Conservation (phyloP, 2,888 invertebrate genomes). For the Patella pellucida region DNA sequence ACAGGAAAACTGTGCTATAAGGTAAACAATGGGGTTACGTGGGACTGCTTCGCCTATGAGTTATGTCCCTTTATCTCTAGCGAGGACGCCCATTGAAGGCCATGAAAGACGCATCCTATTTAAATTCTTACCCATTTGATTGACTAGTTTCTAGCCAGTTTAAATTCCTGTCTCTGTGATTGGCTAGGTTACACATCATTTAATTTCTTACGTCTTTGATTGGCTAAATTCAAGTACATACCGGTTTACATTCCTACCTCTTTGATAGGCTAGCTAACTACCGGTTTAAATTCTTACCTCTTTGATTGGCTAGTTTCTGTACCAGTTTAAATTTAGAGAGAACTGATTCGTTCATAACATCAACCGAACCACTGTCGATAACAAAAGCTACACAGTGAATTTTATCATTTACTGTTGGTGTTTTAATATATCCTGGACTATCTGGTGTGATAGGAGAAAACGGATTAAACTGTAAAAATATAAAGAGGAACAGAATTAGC, state of each 20-base stretch:
- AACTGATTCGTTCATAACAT: conserved; percentile 39
- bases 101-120: no score
- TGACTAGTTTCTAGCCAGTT: conserved; percentile 14
- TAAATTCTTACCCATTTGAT: conserved; percentile 40
- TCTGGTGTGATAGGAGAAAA: conserved; percentile 33
- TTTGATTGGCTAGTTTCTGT: conserved; percentile 38
- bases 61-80: no score
- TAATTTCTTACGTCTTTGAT: conserved; percentile 45
- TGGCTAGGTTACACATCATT: conserved; percentile 30
- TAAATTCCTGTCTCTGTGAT: no score
- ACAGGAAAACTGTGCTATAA: no score
- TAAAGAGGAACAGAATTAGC: no score
- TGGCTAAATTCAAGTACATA: conserved; percentile 22
- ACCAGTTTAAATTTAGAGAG: conserved; percentile 42
- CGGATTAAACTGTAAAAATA: conserved; percentile 36
- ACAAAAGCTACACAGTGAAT: conserved; percentile 51
- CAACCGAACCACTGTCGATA: conserved; percentile 40
- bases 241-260: no score
- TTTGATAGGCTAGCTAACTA: conserved; percentile 14
- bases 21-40: no score
- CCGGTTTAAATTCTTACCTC: conserved; percentile 43
- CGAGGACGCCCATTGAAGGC: no score
- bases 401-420: conserved; percentile 40
- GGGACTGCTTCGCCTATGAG: no score
- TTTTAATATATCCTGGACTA: conserved; percentile 35